Evolutionary conservation across 1,140 invertebrate genomes (phyloP).

Genomic region (Drosophila baimaii): DNA sequence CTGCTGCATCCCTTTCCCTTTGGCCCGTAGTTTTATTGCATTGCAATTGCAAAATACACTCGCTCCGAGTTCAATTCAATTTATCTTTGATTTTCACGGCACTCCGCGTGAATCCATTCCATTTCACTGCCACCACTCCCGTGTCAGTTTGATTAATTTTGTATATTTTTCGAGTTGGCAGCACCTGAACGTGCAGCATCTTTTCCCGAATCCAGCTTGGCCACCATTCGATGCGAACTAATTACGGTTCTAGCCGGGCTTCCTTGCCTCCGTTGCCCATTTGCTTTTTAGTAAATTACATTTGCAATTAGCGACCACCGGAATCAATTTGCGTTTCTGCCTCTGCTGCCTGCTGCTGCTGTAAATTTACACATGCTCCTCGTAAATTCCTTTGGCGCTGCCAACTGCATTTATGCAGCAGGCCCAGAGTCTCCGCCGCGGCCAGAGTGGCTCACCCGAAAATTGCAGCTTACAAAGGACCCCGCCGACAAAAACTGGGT

Average conservation of each 20-base stretch:
- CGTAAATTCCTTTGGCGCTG: conserved; percentile 74
- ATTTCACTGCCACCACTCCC: conserved; percentile 5
- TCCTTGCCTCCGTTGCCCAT: conserved; percentile 6
- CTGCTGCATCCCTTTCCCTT: background rate
- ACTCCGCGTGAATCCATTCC: conserved; percentile 13
- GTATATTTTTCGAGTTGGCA: conserved; percentile 48
- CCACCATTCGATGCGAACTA: conserved; percentile 28
- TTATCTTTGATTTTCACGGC: conserved; percentile 74
- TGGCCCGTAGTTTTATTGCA: conserved; percentile 67
- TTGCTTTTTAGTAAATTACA: conserved; percentile 65
- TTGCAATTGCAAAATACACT: conserved; percentile 69
- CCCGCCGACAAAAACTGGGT: conserved; percentile 12
- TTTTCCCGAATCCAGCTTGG: conserved; percentile 21
- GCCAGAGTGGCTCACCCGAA: conserved; percentile 24
- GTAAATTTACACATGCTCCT: conserved; percentile 66
- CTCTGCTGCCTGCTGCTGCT: conserved; percentile 27
- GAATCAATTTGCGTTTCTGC: conserved; percentile 69
- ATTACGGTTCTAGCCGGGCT: conserved; percentile 45
- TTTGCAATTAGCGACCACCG: conserved; percentile 69
- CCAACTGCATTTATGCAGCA: conserved; percentile 77
- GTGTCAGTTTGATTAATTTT: conserved; percentile 70
- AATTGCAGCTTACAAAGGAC: conserved; percentile 53
- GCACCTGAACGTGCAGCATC: conserved; percentile 32
- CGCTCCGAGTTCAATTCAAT: conserved; percentile 70
- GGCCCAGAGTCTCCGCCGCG: conserved; percentile 11